Conservation (phyloP, 2,113 vertebrate species). For the Lagopus muta region DNA sequence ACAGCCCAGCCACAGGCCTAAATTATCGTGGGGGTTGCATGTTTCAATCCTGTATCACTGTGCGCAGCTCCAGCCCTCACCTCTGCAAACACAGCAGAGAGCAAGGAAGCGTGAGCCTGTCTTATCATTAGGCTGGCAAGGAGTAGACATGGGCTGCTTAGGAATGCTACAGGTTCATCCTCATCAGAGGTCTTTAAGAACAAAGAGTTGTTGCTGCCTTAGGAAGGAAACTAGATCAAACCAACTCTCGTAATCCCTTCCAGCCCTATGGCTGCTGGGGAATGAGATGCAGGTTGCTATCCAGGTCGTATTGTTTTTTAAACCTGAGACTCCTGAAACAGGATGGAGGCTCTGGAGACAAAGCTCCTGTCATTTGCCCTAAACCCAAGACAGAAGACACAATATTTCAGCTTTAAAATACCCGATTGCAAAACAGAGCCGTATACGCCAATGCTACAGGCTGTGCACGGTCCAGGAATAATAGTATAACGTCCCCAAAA, state of each 20-base stretch:
- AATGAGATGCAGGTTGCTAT: constrained; percentile 37
- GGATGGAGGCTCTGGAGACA: neutral
- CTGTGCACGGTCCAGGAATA: neutral
- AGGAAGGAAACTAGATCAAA: constrained; percentile 48
- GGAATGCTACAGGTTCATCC: neutral
- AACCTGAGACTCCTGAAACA: constrained; percentile 16
- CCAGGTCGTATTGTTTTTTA: neutral
- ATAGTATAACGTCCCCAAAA: neutral
- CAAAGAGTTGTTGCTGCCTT: constrained; percentile 56
- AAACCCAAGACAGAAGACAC: neutral
- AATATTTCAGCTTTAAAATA: neutral
- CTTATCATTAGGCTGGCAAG: constrained; percentile 20
- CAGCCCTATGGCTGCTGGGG: constrained; percentile 31
- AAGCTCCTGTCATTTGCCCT: constrained; percentile 27
- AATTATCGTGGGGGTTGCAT: neutral
- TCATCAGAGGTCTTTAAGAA: constrained; percentile 37
- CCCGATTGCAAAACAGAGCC: neutral
- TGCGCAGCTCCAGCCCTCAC: fast-evolving
- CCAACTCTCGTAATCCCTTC: constrained; percentile 48
- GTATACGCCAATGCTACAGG: neutral
- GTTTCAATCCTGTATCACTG: neutral
- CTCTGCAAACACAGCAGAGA: neutral
- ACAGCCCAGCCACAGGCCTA: neutral
- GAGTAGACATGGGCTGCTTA: constrained; percentile 8
- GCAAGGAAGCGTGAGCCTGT: neutral